Conservation (phyloP, 2,113 vertebrate genomes). For the Ceyx margarethae region DNA sequence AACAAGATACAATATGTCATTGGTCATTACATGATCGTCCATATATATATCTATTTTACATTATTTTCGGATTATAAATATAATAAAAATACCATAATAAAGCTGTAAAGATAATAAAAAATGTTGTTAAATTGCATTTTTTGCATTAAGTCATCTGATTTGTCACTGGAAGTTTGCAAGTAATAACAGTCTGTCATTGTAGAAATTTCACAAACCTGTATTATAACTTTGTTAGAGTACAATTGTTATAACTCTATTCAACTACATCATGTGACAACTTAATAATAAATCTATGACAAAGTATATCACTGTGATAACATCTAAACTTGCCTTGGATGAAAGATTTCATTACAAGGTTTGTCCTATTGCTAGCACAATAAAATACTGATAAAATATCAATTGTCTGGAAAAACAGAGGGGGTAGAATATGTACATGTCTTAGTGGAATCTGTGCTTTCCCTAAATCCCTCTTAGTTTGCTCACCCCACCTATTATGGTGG, state of each 20-base stretch:
- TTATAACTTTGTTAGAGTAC: constrained; percentile 74
- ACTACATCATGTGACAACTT: constrained; percentile 42
- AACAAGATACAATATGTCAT: constrained; percentile 65
- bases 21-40: constrained; percentile 65
- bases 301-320: constrained; percentile 57
- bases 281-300: constrained; percentile 71
- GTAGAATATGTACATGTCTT: fast-evolving
- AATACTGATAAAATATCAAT: constrained; percentile 48
- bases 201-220: constrained; percentile 56
- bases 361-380: constrained; percentile 55
- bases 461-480: background rate
- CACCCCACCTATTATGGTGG: background rate
- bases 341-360: constrained; percentile 68
- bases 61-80: constrained; percentile 67
- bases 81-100: constrained; percentile 62
- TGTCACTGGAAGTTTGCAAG: constrained; percentile 54
- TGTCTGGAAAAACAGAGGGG: background rate
- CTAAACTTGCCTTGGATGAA: constrained; percentile 59
- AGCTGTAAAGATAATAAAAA: constrained; percentile 46
- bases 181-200: constrained; percentile 52
- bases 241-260: constrained; percentile 62
- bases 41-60: constrained; percentile 34
- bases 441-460: background rate
- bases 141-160: constrained; percentile 44
- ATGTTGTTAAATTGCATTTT: constrained; percentile 29